phyloP scores from a whole-genome alignment of 1,140 invertebrate species.

The Metaphire vulgaris region DNA sequence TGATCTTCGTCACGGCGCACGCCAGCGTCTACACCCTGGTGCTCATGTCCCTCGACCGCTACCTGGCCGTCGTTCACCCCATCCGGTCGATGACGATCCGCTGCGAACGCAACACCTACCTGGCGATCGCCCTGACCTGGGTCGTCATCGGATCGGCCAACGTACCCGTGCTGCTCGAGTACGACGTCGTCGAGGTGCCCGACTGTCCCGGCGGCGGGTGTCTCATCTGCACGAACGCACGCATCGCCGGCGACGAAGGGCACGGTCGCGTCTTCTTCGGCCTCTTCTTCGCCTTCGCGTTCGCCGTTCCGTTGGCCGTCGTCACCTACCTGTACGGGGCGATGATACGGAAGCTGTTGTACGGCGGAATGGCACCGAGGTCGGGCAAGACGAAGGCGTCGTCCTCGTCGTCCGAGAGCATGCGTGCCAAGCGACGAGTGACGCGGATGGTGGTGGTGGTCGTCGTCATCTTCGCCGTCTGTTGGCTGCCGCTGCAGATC shows the following conservation, averaged over 20 bases:
- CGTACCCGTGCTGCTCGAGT: conserved; percentile 68
- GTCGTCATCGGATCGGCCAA: conserved; percentile 64
- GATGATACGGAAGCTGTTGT: conserved; percentile 69
- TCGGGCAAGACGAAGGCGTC: no score
- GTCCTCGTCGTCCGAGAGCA: conserved; percentile 62
- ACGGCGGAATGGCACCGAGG: conserved; percentile 59
- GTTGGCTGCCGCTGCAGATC: conserved; percentile 88
- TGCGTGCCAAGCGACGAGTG: conserved; percentile 75
- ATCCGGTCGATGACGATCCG: no score
- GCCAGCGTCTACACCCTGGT: conserved; percentile 89
- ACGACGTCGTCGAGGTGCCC: no score
- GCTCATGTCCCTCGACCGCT: conserved; percentile 90
- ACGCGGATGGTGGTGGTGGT: conserved; percentile 56
- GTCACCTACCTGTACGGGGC: conserved; percentile 83
- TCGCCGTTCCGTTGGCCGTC: conserved; percentile 56
- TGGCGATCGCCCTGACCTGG: conserved; percentile 74
- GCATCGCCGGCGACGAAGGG: neutral
- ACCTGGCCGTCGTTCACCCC: no score
- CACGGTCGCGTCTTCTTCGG: conserved; percentile 40
- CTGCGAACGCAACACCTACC: conserved; percentile 83
- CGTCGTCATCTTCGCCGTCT: no score
- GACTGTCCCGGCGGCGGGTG: no score
- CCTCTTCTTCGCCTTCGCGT: conserved; percentile 54
- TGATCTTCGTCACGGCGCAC: conserved; percentile 71
- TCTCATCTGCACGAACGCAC: no score